These are phyloP conservation scores for Girardinichthys multiradiatus DNA, from an alignment of 2,113 vertebrate genomes.

Conservation along the genomic window DNA sequence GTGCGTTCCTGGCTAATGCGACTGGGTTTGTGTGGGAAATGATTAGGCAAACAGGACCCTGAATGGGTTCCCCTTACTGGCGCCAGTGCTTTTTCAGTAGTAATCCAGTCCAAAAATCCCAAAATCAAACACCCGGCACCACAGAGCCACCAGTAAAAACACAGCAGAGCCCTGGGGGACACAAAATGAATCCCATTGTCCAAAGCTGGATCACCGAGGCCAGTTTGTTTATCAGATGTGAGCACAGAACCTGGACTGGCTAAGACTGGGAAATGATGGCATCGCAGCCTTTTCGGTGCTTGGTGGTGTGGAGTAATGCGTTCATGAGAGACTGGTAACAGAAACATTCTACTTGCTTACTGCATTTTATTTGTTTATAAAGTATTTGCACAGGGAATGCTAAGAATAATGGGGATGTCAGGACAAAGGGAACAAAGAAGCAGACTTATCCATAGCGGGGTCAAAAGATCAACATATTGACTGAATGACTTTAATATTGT, in stretches of 20 bases:
- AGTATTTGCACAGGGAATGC: background rate
- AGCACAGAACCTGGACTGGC: slow-evolving; percentile 20
- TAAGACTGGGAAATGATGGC: slow-evolving; percentile 24
- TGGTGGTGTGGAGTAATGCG: background rate
- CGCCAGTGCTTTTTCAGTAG: slow-evolving; percentile 74
- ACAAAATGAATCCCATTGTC: slow-evolving; percentile 54
- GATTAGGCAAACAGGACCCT: slow-evolving; percentile 74
- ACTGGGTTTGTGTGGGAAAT: slow-evolving; percentile 75
- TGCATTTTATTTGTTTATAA: background rate
- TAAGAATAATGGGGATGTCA: background rate
- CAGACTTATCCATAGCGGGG: slow-evolving; percentile 12
- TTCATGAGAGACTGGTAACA: background rate
- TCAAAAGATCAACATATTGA: slow-evolving; percentile 16
- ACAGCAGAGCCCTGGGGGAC: slow-evolving; percentile 54
- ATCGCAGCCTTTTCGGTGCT: slow-evolving; percentile 3
- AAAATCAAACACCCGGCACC: slow-evolving; percentile 67
- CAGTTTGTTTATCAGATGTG: slow-evolving; percentile 66
- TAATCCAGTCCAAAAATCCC: slow-evolving; percentile 76
- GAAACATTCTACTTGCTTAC: background rate
- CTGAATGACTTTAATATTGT: slow-evolving; percentile 28
- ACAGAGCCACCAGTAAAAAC: slow-evolving; percentile 69
- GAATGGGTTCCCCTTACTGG: slow-evolving; percentile 74
- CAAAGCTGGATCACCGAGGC: slow-evolving; percentile 50
- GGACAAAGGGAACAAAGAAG: slow-evolving; percentile 4
- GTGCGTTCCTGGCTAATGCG: slow-evolving; percentile 62